A percentile compares a stretch with the other conserved stretches of the same genome.
These are phyloP conservation scores for Rhynchonycteris naso DNA, from an alignment of 2,797 vertebrate species.

Conservation along the genomic window DNA sequence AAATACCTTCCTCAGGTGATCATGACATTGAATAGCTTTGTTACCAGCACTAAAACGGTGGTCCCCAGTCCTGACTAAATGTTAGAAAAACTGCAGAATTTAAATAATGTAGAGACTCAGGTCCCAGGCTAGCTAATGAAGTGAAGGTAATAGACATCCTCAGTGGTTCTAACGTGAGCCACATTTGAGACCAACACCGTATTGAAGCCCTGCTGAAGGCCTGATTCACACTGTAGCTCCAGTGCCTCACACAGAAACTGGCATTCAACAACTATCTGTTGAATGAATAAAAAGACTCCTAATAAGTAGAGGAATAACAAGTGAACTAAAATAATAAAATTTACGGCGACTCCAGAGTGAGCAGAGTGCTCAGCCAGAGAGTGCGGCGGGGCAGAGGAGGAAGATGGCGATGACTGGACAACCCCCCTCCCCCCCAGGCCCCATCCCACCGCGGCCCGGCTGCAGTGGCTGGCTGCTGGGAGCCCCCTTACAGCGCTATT, in stretches of 20 bases:
- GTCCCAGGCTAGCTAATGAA: background rate
- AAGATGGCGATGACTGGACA: too few relatives aligned
- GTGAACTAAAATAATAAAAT: background rate
- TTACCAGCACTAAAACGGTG: background rate
- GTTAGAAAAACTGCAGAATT: background rate
- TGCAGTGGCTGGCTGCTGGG: too few relatives aligned
- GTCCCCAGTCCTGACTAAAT: background rate
- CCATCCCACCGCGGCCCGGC: too few relatives aligned
- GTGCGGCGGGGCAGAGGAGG: too few relatives aligned
- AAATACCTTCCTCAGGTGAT: background rate
- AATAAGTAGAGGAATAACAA: background rate
- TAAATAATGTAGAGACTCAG: background rate
- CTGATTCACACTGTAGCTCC: background rate
- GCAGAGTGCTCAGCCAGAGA: too few relatives aligned
- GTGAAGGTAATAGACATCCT: background rate
- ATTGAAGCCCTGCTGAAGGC: background rate
- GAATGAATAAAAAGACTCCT: background rate
- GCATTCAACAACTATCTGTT: background rate
- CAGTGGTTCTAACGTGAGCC: background rate
- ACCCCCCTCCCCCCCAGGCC: too few relatives aligned
- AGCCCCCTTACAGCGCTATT: too few relatives aligned
- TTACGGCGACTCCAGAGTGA: background rate
- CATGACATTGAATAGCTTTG: background rate
- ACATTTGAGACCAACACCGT: background rate
- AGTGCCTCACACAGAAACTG: background rate